Evolutionary conservation across 2,797 vertebrate species (phyloP), one percentile per base, ranked within the genome.

Genomic region (Macroramphosus scolopax): DNA sequence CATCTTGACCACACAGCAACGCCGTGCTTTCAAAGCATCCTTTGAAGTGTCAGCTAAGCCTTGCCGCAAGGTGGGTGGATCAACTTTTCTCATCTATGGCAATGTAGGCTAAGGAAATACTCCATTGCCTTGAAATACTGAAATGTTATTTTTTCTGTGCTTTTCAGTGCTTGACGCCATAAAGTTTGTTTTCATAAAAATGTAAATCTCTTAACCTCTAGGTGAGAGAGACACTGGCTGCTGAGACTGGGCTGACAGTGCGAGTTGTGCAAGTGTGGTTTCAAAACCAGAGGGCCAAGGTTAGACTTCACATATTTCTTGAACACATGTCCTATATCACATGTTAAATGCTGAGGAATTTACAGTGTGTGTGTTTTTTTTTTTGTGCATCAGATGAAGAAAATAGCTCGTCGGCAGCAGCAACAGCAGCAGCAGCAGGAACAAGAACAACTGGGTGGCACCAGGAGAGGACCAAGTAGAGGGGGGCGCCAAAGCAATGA

Each of bases 251-350:
- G 22, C 80, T 95, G 70, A 95, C 93, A 0, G 94, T 95, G 33
- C 86, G 94, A 8, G 94, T 95, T 37, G 94, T 95, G 1, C 93
- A 95, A 68, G 94, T 95, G 54, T 95, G 94, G 93, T 95, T 95
- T 81, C 94, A 95, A 81, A 95, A 94, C 71, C 94, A 95, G 73
- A 90, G 94, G 77, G 94, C 94, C 49, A 95, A 95, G 93, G 94
- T 95, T 61, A 82, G 86, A 54, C 6, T 41, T 58, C 9, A 25
- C 28, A 6, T 8, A 15, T 36, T 34, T 44, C 8, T 13, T 47
- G 4, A 46, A 24, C 15, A 42, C 31, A 45, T 8, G 3, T 39
- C 51, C 1, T 33, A 2, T 31, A 3, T 49, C 18, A 17, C 8
- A 17, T 8, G 37, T 48, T 5, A 29, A n/a, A 44, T 5, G 28